Evolutionary conservation across 2,888 invertebrate genomes (phyloP).

Genomic region (Toxonevra muliebris): DNA sequence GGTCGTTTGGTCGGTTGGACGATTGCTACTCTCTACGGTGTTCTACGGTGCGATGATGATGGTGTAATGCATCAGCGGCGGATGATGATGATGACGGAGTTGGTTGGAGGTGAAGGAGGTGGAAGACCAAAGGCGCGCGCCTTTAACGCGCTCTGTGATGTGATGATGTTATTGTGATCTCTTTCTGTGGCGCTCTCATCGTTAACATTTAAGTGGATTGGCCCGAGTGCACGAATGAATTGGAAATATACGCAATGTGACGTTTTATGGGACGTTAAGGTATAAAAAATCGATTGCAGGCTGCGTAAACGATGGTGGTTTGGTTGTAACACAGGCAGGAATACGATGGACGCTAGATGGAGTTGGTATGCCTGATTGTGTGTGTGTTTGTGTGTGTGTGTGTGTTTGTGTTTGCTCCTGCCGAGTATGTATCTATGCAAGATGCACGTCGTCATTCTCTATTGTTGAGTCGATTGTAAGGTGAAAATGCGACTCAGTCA

Average conservation of each 20-base stretch:
- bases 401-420: slow-evolving; percentile 11
- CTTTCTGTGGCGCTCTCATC: slow-evolving; percentile 27
- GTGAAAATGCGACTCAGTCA: not conserved
- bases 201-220: slow-evolving; percentile 33
- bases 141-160: not conserved
- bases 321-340: slow-evolving; percentile 25
- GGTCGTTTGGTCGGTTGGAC: too few species aligned
- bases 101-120: too few species aligned
- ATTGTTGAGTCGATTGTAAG: slow-evolving; percentile 15
- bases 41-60: too few species aligned
- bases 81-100: too few species aligned
- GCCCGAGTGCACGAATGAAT: slow-evolving; percentile 34
- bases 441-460: slow-evolving; percentile 19
- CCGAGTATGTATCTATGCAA: not conserved
- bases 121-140: too few species aligned
- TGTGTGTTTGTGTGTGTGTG: slow-evolving; percentile 1
- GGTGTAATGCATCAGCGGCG: too few species aligned
- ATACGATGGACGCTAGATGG: slow-evolving; percentile 29
- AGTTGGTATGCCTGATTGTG: slow-evolving; percentile 12
- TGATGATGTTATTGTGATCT: slow-evolving; percentile 32
- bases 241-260: slow-evolving; percentile 26
- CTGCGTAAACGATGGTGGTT: slow-evolving; percentile 36
- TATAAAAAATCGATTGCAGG: slow-evolving; percentile 43
- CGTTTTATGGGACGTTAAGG: slow-evolving; percentile 37
- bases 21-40: too few species aligned